Evolutionary conservation across 2,888 invertebrate species (phyloP), one percentile per base, ranked within the genome.

Genomic region (Eupithecia exiguata): DNA sequence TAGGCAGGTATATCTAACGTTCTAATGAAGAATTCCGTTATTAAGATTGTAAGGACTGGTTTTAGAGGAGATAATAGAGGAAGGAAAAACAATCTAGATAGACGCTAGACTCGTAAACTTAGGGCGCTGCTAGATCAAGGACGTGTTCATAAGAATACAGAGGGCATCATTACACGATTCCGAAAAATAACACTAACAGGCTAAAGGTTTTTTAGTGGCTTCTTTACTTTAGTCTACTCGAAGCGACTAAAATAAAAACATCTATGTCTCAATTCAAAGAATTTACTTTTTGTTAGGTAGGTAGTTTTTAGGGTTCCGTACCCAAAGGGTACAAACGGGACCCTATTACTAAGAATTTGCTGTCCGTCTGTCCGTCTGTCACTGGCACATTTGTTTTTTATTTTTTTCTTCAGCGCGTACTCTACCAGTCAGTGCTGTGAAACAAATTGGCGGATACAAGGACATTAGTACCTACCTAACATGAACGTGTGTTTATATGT

Each of bases 11-110:
- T 71, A 66, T 62, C 16, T 71, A 69, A 69, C 72, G 69, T 66
- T 36, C 49, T 71, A 71, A 71, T 74, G 71, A 71, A 74, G 71
- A 66, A 38, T 69, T 69, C 75, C 75, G 75, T 72, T 75, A 75
- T 72, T 68, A 70, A 58, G 58, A 67, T 65, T 38, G 53, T 53
- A 49, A 35, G 35, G 35, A 18, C 62, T 62, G 70, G 43, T 58
- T 58, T 58, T 43, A 70, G 35, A 14, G 35, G 30, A 30, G 68
- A 30, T 68, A 68, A 49, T 49, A 53, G 16, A 30, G 62, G 35
- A 62, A 30, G 62, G 35, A 62, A 62, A 61, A 35, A 62, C 18
- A 62, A 7, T 62, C 35, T 35, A 14, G 58, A 58, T 25, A 58
- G 5, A 25, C 58, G 58, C 4, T 53, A 49, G n/a, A 49, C 49